Evolutionary conservation across 2,113 vertebrate species (phyloP).

Genomic region (Ageneiosus marmoratus): DNA sequence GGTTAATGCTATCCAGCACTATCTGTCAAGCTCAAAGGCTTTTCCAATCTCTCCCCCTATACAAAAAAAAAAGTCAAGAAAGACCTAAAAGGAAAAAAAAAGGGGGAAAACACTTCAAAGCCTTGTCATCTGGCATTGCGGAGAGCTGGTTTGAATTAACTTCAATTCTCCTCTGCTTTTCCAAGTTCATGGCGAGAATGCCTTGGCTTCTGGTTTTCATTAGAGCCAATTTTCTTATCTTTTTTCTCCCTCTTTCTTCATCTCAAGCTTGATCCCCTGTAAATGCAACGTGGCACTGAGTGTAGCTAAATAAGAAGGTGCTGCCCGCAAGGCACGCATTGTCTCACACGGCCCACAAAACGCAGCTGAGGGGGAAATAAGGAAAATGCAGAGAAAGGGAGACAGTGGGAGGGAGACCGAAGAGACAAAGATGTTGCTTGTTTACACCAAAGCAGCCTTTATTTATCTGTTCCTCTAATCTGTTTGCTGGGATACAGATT

Average conservation of each 20-base stretch:
- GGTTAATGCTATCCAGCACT: slow-evolving; percentile 67
- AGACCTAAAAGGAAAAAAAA: slow-evolving; percentile 50
- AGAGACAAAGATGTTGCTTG: slow-evolving; percentile 48
- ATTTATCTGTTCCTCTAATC: slow-evolving; percentile 37
- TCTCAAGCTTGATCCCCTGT: slow-evolving; percentile 82
- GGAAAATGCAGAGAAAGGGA: slow-evolving; percentile 41
- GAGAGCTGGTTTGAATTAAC: slow-evolving; percentile 92
- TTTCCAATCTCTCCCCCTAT: slow-evolving; percentile 71
- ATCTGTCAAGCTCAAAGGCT: slow-evolving; percentile 70
- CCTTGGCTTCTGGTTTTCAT: slow-evolving; percentile 88
- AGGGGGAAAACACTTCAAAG: slow-evolving; percentile 84
- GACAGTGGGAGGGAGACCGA: background rate
- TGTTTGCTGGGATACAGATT: slow-evolving; percentile 21
- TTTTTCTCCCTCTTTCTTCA: slow-evolving; percentile 77
- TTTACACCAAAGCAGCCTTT: slow-evolving; percentile 47
- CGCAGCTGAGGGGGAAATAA: slow-evolving; percentile 34
- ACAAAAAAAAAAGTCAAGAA: slow-evolving; percentile 61
- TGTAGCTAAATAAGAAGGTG: slow-evolving; percentile 77
- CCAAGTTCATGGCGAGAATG: slow-evolving; percentile 84
- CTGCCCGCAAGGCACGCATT: slow-evolving; percentile 72
- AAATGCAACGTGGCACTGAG: slow-evolving; percentile 86
- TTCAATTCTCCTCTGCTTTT: slow-evolving; percentile 80
- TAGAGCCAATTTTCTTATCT: slow-evolving; percentile 95
- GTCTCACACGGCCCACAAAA: slow-evolving; percentile 63
- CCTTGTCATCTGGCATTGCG: slow-evolving; percentile 75